Base-by-base conservation (phyloP, 92 coral and sea anemone genomes). In the Porites rus region DNA sequence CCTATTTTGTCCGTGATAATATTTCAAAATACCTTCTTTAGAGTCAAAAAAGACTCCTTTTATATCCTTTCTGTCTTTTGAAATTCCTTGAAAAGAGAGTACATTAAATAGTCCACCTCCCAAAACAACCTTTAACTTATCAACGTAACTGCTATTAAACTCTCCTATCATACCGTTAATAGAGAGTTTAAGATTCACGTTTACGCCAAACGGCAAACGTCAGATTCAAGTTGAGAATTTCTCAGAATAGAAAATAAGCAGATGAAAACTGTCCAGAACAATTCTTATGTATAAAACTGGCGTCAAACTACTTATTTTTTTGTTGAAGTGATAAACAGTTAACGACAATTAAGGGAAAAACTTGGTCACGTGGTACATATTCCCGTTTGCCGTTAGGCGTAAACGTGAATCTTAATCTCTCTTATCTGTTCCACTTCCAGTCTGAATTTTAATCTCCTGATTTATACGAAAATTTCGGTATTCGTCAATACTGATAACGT, bases 11-110 rank as follows among this genome's bases (percentile, higher is more conserved):
- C 64, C 78, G 78, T 53, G 78, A 24, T 74, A 74, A 53, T 74
- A 51, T 53, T 53, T 74, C 19, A 74, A 25, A 51, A 7, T 16
- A n/a, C 61, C 77, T 16, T 24, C 19, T 51, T 51, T 51, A 16
- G 77, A 18, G 10, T 74, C 65, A 53, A 74, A 74, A 22, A 53
- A 53, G 14, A 74, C 78, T 13, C 78, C 65, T 53, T 52, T 53
- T 3, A 74, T 74, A 6, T 74, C 78, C 1, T 9, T 18, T 18
- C 78, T 16, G 58, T 53, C 78, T 73, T 73, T 13, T 8, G 61
- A 3, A 18, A 73, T 73, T 73, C 77, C 77, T n/a, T 73, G 77
- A 51, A 74, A 74, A 19, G 78, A 74, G 10, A 74, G 78, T 13
- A 74, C 78, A 22, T 74, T 74, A 13, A 54, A 54, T 3, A 6